phyloP scores from a whole-genome alignment of 2,113 vertebrate genomes.

The Microtus pennsylvanicus region DNA sequence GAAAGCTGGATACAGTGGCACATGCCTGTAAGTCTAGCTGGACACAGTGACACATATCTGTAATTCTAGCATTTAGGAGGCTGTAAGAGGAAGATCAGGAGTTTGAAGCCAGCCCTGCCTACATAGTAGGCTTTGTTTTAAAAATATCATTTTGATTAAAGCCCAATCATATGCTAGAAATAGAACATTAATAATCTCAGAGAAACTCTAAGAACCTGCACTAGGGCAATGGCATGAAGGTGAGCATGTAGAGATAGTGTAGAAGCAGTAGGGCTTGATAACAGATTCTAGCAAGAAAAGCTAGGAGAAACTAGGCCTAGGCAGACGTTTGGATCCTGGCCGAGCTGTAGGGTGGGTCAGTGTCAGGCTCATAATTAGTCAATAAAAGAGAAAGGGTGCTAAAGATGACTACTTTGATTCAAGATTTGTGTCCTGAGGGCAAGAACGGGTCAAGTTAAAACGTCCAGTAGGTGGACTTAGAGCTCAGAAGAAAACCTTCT shows the following conservation, averaged over 20 bases:
- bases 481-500: conserved; percentile 37
- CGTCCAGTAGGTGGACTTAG: background rate
- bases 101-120: background rate
- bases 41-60: background rate
- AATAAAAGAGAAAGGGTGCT: background rate
- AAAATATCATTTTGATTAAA: background rate
- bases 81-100: background rate
- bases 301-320: background rate
- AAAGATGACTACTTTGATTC: background rate
- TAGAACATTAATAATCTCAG: background rate
- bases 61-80: background rate
- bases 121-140: background rate
- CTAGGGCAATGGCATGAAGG: background rate
- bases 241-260: background rate
- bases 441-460: background rate
- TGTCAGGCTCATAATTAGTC: background rate
- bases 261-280: background rate
- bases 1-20: background rate
- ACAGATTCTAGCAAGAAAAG: background rate
- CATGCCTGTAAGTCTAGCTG: background rate
- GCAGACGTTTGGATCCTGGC: background rate
- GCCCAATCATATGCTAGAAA: background rate
- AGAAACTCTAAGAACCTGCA: background rate
- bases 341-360: background rate
- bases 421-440: background rate